These are phyloP conservation scores for Catharus ustulatus DNA, from an alignment of 2,797 vertebrate species.

Conservation along the genomic window DNA sequence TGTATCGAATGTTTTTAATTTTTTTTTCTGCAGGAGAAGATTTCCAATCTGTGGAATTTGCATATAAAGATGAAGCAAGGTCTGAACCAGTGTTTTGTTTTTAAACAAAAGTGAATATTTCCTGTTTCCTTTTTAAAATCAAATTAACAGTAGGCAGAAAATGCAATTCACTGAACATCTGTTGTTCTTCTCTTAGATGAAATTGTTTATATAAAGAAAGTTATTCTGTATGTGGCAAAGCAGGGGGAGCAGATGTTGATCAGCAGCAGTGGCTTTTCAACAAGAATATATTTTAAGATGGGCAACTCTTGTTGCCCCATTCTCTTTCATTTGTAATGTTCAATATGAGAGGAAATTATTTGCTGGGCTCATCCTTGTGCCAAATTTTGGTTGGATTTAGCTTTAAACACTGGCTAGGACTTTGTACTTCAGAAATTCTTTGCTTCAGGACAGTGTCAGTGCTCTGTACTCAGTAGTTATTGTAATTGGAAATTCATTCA, in stretches of 20 bases:
- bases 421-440: background rate
- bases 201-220: constrained; percentile 4
- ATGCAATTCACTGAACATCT: constrained; percentile 47
- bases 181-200: constrained; percentile 10
- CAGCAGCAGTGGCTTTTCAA: background rate
- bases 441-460: background rate
- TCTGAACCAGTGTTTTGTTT: background rate
- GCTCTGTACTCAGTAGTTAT: background rate
- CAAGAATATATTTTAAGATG: background rate
- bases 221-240: background rate
- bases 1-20: background rate
- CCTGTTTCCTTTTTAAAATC: constrained; percentile 41
- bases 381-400: background rate
- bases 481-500: background rate
- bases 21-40: background rate
- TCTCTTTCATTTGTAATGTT: background rate
- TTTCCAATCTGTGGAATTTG: background rate
- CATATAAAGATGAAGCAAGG: background rate
- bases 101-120: background rate
- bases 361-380: background rate
- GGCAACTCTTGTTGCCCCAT: background rate
- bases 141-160: constrained; percentile 38
- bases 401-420: background rate
- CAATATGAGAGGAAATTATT: background rate
- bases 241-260: background rate